phyloP scores from a whole-genome alignment of 2,113 vertebrate genomes.

The Etia nguti region DNA sequence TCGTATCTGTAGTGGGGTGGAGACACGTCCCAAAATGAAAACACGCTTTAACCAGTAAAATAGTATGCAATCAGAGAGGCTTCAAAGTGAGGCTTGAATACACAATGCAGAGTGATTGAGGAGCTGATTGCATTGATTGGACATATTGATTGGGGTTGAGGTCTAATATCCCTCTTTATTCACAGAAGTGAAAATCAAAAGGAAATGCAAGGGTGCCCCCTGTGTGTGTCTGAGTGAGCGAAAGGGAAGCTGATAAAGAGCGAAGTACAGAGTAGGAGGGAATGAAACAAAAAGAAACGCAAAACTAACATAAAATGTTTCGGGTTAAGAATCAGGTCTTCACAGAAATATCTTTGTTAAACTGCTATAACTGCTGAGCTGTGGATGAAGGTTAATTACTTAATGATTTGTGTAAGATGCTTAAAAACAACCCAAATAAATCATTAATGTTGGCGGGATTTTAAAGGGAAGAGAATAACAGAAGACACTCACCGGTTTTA shows the following conservation, averaged over 20 bases:
- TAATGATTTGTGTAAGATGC: slow-evolving; percentile 7
- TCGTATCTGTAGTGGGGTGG: slow-evolving; percentile 24
- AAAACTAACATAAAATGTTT: not conserved
- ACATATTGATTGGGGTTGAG: slow-evolving; percentile 51
- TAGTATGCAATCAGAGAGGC: slow-evolving; percentile 42
- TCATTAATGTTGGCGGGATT: not conserved
- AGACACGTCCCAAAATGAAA: slow-evolving; percentile 23
- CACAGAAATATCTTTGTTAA: not conserved
- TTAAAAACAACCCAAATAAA: not conserved
- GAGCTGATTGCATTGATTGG: slow-evolving; percentile 56
- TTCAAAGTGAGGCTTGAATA: slow-evolving; percentile 39
- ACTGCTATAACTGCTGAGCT: not conserved
- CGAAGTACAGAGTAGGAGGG: not conserved
- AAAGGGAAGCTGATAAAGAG: slow-evolving; percentile 19
- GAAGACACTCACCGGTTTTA: slow-evolving; percentile 45
- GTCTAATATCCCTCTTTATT: slow-evolving; percentile 58
- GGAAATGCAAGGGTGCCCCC: slow-evolving; percentile 19
- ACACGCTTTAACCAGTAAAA: slow-evolving; percentile 43
- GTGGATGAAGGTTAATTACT: slow-evolving; percentile 2
- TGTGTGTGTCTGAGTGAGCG: not conserved
- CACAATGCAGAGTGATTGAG: slow-evolving; percentile 55
- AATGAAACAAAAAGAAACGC: not conserved
- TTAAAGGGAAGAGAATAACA: not conserved
- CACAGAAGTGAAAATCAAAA: slow-evolving; percentile 53
- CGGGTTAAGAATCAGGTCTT: not conserved